Base-by-base conservation (phyloP, 2,888 invertebrate species). In the Amblyjoppa fuscipennis region DNA sequence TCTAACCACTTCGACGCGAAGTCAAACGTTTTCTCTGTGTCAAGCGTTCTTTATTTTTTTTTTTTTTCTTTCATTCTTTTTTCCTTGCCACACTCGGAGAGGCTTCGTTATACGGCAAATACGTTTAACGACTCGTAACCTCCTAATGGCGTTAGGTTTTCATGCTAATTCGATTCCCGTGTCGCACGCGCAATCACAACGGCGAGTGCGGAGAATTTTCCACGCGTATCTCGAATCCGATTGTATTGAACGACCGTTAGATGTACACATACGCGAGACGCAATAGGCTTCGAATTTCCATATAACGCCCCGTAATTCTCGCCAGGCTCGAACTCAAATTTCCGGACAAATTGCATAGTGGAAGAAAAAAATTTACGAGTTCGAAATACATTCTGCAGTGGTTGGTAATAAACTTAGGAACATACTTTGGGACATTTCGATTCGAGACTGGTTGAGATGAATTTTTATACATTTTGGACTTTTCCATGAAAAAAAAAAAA, bases 151-250 rank as follows among this genome's bases (percentile, higher is more conserved):
- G 79, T 81, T 87, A 81, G 84, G 84, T 87, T 59, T 84, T 86
- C 87, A 91, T 91, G 91, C 91, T 91, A 91, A 91, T 91, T 90
- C 89, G 86, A 91, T 91, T 91, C 89, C 87, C 89, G 88, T 91
- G 91, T 91, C 81, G 51, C 34, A 51, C 61, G 84, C 77, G 82
- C 80, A 83, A 86, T 87, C 73, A 78, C 71, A 16, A 66, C 79
- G 51, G 79, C 71, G 69, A 49, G 49, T 49, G 45, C 68, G 53
- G 45, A 51, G 56, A 77, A 69, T 45, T 45, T 31, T 68, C 34
- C 7, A n/a, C 53, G 38, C 11, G 28, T 38, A 45, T 34, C 53
- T 66, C 41, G 38, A 20, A 34, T 25, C 31, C 38, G 75, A 38
- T 53, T 64, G 34, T 68, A 77, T 68, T 56, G 56, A 77, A 68